Conservation (phyloP, 1,140 invertebrate genomes). For the Trichonephila clavata region DNA sequence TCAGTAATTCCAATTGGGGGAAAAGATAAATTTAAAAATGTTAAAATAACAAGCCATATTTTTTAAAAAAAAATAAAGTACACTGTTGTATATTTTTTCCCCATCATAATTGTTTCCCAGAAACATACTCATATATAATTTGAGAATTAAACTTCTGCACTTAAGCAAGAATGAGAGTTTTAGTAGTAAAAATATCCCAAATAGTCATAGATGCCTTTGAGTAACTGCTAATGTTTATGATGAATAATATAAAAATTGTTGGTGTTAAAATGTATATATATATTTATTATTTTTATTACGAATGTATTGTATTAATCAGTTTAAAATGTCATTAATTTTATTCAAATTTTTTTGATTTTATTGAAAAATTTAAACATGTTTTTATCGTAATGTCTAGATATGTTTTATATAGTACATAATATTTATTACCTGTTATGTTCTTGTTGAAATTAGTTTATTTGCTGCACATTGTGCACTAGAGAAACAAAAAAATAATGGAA, state of each 20-base stretch:
- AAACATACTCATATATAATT: background rate
- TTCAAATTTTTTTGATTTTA: conserved; percentile 11
- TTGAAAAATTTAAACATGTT: conserved; percentile 15
- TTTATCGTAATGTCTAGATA: background rate
- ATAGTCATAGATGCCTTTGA: background rate
- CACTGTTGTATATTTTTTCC: too few relatives aligned
- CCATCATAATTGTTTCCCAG: too few relatives aligned
- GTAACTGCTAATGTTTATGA: background rate
- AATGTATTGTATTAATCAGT: background rate
- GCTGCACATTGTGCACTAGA: background rate
- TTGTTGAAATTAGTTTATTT: background rate
- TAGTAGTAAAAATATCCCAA: background rate
- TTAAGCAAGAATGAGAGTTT: background rate
- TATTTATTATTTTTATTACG: background rate
- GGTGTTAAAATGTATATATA: background rate
- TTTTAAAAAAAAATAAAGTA: too few relatives aligned
- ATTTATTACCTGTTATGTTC: background rate
- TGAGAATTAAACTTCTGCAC: background rate
- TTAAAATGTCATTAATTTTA: background rate
- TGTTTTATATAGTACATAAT: background rate
- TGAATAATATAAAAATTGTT: background rate
- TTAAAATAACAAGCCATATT: too few relatives aligned
- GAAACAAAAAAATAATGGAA: background rate
- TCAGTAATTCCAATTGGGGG: too few relatives aligned
- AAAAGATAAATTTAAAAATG: too few relatives aligned